These are phyloP conservation scores for Caenorhabditis sinica DNA, from an alignment of 2,888 invertebrate genomes.

Conservation along the genomic window DNA sequence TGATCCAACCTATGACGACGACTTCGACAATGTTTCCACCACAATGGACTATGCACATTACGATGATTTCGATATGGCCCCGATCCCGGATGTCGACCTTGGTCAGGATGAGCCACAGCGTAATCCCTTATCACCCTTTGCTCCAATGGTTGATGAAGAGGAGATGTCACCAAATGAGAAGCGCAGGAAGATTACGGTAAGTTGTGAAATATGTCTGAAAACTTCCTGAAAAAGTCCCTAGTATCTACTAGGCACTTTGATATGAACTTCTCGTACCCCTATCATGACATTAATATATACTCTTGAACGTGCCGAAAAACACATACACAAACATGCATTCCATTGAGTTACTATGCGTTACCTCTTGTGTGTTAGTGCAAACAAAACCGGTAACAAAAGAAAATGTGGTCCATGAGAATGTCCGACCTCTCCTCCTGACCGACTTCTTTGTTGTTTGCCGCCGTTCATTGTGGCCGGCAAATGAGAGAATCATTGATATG, in stretches of 20 bases:
- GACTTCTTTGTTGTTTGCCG: slow-evolving; percentile 57
- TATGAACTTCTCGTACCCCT: slow-evolving; percentile 22
- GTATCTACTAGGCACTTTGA: not conserved
- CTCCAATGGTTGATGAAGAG: slow-evolving; percentile 33
- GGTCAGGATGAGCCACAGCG: slow-evolving; percentile 13
- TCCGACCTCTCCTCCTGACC: slow-evolving; percentile 45
- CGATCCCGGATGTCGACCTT: not conserved
- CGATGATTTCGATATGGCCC: slow-evolving; percentile 43
- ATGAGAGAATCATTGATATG: slow-evolving; percentile 55
- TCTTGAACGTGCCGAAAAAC: slow-evolving; percentile 26
- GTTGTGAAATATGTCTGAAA: slow-evolving; percentile 4
- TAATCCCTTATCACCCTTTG: slow-evolving; percentile 47
- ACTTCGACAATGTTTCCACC: slow-evolving; percentile 68
- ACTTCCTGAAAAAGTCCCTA: not conserved
- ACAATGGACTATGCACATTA: slow-evolving; percentile 40
- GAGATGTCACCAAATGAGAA: slow-evolving; percentile 49
- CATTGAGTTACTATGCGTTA: slow-evolving; percentile 50
- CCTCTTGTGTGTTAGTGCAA: slow-evolving; percentile 54
- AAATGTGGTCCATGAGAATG: slow-evolving; percentile 65
- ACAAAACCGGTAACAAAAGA: slow-evolving; percentile 63
- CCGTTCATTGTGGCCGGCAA: slow-evolving; percentile 38
- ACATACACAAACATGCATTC: slow-evolving; percentile 45
- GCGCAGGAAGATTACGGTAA: slow-evolving; percentile 27
- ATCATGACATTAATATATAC: slow-evolving; percentile 53
- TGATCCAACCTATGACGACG: slow-evolving; percentile 60